Conservation (phyloP, 2,888 invertebrate species). For the Azorinus chamasolen region DNA sequence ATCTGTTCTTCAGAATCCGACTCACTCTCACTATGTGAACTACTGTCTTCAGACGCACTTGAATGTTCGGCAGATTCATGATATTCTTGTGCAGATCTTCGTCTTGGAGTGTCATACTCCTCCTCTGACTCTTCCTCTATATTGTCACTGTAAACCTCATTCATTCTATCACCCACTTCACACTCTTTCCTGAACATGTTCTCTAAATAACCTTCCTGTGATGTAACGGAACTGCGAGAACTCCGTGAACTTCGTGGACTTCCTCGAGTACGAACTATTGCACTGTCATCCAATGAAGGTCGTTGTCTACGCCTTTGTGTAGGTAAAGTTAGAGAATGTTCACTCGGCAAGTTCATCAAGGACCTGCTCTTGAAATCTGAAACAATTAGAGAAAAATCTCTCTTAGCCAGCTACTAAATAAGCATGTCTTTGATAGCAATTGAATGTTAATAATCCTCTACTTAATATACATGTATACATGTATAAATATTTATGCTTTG, state of each 20-base stretch:
- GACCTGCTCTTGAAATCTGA: conserved; percentile 64
- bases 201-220: conserved; percentile 67
- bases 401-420: too few species aligned
- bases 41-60: conserved; percentile 9
- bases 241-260: conserved; percentile 23
- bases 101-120: conserved; percentile 19
- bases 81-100: conserved; percentile 48
- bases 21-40: conserved; percentile 5
- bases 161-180: conserved; percentile 67
- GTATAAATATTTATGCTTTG: too few species aligned
- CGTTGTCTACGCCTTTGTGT: conserved; percentile 39
- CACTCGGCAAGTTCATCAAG: conserved; percentile 54
- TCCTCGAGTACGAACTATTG: conserved; percentile 12
- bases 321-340: conserved; percentile 51
- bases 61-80: neutral
- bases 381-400: conserved; percentile 12
- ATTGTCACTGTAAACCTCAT: conserved; percentile 38
- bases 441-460: too few species aligned
- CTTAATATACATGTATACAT: too few species aligned
- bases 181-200: conserved; percentile 68
- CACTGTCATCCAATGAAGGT: conserved; percentile 54
- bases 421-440: too few species aligned
- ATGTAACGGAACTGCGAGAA: conserved; percentile 53
- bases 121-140: conserved; percentile 55
- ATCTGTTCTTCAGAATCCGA: conserved; percentile 36